Percentiles rank a stretch among this genome's conserved stretches.
Conservation (phyloP, 2,113 vertebrate genomes). For the Clarias macrocephalus region DNA sequence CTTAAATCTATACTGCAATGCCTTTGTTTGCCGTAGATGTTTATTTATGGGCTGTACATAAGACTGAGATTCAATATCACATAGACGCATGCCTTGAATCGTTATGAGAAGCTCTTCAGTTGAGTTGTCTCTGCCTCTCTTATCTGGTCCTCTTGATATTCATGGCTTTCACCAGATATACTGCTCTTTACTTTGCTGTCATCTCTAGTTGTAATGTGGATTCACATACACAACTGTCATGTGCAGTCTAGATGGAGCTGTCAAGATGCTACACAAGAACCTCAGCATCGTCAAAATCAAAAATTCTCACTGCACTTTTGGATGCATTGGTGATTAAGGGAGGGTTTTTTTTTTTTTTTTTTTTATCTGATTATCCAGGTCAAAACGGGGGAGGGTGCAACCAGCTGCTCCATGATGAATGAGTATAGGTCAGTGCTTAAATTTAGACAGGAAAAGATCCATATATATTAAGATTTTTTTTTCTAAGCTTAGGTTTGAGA, state of each 20-base stretch:
- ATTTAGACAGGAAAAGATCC: constrained; percentile 55
- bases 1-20: constrained; percentile 46
- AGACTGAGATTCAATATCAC: constrained; percentile 57
- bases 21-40: constrained; percentile 56
- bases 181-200: background rate
- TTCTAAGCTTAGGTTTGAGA: constrained; percentile 58
- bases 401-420: constrained; percentile 54
- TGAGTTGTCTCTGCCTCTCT: constrained; percentile 26
- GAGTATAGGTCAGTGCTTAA: constrained; percentile 55
- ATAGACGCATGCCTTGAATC: constrained; percentile 66
- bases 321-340: constrained; percentile 42
- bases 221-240: constrained; percentile 12
- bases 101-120: constrained; percentile 57
- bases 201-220: background rate
- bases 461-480: constrained; percentile 43
- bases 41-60: constrained; percentile 59
- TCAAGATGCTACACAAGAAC: constrained; percentile 47
- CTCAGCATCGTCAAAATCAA: constrained; percentile 25
- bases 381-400: constrained; percentile 33
- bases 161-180: constrained; percentile 25
- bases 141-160: constrained; percentile 36
- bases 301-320: constrained; percentile 41
- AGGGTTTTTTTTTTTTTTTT: constrained; percentile 25
- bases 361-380: constrained; percentile 57
- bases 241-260: constrained; percentile 23